phyloP scores from a whole-genome alignment of 2,888 invertebrate genomes.

The Andricus quercusramuli region DNA sequence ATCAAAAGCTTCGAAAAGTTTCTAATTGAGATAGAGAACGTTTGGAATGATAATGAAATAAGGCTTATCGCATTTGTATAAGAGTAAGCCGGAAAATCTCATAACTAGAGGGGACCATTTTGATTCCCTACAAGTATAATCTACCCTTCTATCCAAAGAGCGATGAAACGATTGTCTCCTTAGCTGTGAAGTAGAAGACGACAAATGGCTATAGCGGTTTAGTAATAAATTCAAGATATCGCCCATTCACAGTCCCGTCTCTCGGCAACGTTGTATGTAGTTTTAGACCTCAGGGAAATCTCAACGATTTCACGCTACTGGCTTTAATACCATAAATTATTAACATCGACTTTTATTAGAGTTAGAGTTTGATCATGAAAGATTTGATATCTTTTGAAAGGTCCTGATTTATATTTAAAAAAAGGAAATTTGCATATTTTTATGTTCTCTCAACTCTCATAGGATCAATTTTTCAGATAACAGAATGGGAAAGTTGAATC shows the following conservation, averaged over 20 bases:
- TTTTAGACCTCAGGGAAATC: conserved; percentile 36
- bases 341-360: conserved; percentile 3
- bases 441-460: neutral
- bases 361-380: neutral
- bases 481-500: no score
- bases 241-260: conserved; percentile 34
- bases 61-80: neutral
- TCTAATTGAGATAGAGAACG: no score
- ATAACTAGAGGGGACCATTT: neutral
- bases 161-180: conserved; percentile 29
- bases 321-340: conserved; percentile 5
- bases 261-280: conserved; percentile 10
- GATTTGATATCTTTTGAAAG: neutral
- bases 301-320: conserved; percentile 14
- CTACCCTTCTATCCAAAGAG: conserved; percentile 14
- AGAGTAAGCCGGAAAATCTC: neutral
- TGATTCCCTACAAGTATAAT: conserved; percentile 26
- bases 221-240: conserved; percentile 39
- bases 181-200: conserved; percentile 37
- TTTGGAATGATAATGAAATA: neutral
- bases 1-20: no score
- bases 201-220: conserved; percentile 22
- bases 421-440: no score
- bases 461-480: neutral
- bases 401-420: no score